Evolutionary conservation across 2,888 invertebrate genomes (phyloP).

Genomic region (Spisula solida): DNA sequence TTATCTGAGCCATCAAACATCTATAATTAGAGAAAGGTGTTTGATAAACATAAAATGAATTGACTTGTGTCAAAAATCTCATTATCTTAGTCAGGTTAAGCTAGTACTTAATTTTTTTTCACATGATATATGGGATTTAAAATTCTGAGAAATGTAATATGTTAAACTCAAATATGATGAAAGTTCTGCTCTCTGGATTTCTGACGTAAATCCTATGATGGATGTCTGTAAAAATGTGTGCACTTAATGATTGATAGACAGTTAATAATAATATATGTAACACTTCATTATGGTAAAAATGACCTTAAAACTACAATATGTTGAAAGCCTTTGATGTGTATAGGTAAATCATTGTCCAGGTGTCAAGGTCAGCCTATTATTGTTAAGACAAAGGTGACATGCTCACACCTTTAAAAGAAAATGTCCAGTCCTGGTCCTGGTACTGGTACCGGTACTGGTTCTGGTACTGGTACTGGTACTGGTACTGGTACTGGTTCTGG

Average conservation of each 20-base stretch:
- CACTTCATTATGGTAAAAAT: background rate
- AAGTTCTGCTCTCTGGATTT: background rate
- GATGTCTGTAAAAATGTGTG: background rate
- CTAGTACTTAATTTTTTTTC: background rate
- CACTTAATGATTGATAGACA: background rate
- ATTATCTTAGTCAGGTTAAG: background rate
- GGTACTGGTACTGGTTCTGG: too few species aligned
- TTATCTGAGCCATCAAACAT: background rate
- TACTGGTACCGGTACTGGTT: too few species aligned
- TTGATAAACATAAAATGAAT: background rate
- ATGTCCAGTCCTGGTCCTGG: constrained; percentile 31
- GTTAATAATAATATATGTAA: background rate
- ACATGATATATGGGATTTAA: background rate
- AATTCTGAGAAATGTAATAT: background rate
- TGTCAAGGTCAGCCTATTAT: constrained; percentile 35
- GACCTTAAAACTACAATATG: constrained; percentile 16
- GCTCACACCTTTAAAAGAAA: constrained; percentile 29
- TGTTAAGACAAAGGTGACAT: constrained; percentile 31
- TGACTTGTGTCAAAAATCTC: constrained; percentile 3
- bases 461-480: too few species aligned
- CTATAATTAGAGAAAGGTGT: background rate
- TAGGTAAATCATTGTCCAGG: constrained; percentile 45
- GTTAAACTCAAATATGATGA: background rate
- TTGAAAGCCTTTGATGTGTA: constrained; percentile 36
- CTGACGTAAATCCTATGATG: background rate